Evolutionary conservation across 2,113 vertebrate genomes (phyloP).

Genomic region (Chaetops frenatus): DNA sequence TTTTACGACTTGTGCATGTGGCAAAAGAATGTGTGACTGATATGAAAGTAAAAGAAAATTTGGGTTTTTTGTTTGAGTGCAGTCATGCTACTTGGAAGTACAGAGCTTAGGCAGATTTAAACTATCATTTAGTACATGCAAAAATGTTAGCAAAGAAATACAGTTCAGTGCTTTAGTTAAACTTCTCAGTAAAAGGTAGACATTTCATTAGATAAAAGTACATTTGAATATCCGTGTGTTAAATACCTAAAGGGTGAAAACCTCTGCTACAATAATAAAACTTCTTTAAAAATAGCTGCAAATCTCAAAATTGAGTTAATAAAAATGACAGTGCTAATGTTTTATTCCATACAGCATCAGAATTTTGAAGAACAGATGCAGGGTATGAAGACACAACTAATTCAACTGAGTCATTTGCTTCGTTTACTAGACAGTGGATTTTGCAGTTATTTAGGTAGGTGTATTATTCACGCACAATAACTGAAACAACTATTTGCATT

Average conservation of each 20-base stretch:
- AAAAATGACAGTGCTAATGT: neutral
- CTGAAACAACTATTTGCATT: neutral
- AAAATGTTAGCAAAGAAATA: neutral
- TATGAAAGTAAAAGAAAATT: neutral
- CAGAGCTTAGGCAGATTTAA: neutral
- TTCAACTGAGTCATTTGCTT: constrained; percentile 91
- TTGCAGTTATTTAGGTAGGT: constrained; percentile 94
- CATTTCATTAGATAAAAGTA: neutral
- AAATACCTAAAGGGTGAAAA: neutral
- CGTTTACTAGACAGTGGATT: constrained; percentile 89
- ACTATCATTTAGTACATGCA: neutral
- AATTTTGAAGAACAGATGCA: constrained; percentile 99
- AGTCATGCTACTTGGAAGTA: neutral
- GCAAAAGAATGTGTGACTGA: neutral
- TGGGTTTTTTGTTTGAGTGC: neutral
- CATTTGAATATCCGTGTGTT: neutral
- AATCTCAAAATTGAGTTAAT: neutral
- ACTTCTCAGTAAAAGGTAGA: neutral
- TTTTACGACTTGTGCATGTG: neutral
- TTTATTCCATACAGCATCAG: constrained; percentile 80
- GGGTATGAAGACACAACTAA: constrained; percentile 96
- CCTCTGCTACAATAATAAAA: neutral
- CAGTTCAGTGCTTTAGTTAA: neutral
- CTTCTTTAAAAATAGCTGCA: neutral
- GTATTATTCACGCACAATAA: neutral